Evolutionary conservation across 2,797 vertebrate species (phyloP).

Genomic region (Brachymystax lenok): DNA sequence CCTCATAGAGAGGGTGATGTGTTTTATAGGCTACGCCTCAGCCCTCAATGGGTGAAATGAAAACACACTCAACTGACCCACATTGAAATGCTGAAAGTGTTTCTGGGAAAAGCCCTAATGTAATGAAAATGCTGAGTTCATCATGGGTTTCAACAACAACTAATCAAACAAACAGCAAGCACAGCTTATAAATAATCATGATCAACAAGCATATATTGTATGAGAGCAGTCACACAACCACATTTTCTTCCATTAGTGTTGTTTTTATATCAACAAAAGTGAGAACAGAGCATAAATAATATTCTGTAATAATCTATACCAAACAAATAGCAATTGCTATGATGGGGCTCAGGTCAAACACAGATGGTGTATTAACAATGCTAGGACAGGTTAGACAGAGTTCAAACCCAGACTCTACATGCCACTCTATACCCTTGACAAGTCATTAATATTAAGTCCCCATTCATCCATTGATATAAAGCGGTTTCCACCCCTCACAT

Average conservation of each 20-base stretch:
- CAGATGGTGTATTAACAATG: not conserved
- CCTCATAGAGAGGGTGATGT: too few species aligned
- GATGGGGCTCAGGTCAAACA: not conserved
- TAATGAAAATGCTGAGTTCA: constrained; percentile 43
- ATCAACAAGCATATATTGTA: not conserved
- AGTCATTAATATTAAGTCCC: not conserved
- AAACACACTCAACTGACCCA: constrained; percentile 7
- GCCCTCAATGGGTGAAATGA: too few species aligned
- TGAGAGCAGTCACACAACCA: not conserved
- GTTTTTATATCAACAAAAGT: not conserved
- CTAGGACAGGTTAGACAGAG: not conserved
- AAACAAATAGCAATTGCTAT: not conserved
- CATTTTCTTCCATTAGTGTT: not conserved
- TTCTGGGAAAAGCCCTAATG: constrained; percentile 43
- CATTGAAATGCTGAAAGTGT: constrained; percentile 16
- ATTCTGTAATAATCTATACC: not conserved
- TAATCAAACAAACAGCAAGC: constrained; percentile 42
- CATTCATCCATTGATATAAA: not conserved
- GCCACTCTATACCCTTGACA: not conserved
- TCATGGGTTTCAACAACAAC: constrained; percentile 26
- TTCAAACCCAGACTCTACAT: not conserved
- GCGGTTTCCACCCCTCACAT: not conserved
- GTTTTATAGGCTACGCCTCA: too few species aligned
- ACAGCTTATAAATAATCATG: not conserved
- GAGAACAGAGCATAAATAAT: not conserved